Conservation (phyloP, 1,140 invertebrate species). For the Penaeus chinensis region DNA sequence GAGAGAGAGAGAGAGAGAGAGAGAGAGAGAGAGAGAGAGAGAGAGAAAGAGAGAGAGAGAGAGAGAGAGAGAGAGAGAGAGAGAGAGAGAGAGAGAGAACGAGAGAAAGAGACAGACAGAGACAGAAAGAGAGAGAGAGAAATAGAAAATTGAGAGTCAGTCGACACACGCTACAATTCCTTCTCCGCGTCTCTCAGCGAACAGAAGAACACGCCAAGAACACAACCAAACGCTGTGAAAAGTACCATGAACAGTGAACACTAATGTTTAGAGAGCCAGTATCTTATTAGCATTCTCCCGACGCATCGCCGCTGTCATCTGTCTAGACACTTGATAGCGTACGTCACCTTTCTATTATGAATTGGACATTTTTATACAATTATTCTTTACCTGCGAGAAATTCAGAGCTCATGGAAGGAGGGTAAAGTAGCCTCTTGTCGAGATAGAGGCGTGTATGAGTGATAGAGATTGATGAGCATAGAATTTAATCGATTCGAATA, state of each 20-base stretch:
- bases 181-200: too few relatives aligned
- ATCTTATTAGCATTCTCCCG: not conserved
- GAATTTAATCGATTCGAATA: too few relatives aligned
- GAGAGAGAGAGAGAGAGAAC: not conserved
- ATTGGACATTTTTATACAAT: not conserved
- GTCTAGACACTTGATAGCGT: slow-evolving; percentile 14
- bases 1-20: not conserved
- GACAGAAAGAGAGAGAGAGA: not conserved
- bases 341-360: not conserved
- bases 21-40: not conserved
- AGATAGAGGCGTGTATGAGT: too few relatives aligned
- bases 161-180: too few relatives aligned
- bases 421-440: not conserved
- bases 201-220: too few relatives aligned
- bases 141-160: too few relatives aligned
- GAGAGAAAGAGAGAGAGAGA: slow-evolving; percentile 17
- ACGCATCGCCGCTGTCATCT: slow-evolving; percentile 8
- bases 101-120: not conserved
- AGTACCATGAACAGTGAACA: too few relatives aligned
- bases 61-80: slow-evolving; percentile 13
- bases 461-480: too few relatives aligned
- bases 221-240: too few relatives aligned
- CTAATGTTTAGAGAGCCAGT: not conserved
- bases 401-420: not conserved
- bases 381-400: not conserved